These are phyloP conservation scores for Drosophila rufa DNA, from an alignment of 1,140 invertebrate genomes.

Conservation along the genomic window DNA sequence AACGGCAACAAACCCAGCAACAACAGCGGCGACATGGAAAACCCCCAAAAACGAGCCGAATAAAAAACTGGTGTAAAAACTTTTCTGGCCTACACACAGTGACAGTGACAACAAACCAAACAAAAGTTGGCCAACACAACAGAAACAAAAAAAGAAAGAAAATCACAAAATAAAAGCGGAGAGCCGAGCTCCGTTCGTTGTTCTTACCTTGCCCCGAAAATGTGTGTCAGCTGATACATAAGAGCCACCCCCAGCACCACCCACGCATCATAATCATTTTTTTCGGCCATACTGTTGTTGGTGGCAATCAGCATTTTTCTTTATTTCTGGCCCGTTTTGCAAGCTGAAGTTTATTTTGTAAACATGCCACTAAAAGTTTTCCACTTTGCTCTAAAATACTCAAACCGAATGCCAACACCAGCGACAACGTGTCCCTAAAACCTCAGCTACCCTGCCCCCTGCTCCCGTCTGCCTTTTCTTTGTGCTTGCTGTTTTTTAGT, in stretches of 20 bases:
- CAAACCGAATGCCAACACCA: slow-evolving; percentile 82
- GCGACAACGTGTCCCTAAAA: slow-evolving; percentile 61
- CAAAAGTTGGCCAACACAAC: slow-evolving; percentile 63
- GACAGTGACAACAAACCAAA: slow-evolving; percentile 79
- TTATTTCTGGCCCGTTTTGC: slow-evolving; percentile 71
- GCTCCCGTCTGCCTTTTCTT: neutral
- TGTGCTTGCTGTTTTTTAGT: slow-evolving; percentile 71
- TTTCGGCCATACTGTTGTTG: slow-evolving; percentile 46
- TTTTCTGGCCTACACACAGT: slow-evolving; percentile 58
- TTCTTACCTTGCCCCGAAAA: slow-evolving; percentile 72
- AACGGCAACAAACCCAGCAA: slow-evolving; percentile 5
- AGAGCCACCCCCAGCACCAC: slow-evolving; percentile 29
- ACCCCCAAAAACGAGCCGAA: slow-evolving; percentile 22
- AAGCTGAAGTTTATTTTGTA: slow-evolving; percentile 82
- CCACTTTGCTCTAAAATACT: slow-evolving; percentile 83
- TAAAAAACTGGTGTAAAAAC: slow-evolving; percentile 40
- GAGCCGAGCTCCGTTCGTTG: slow-evolving; percentile 35
- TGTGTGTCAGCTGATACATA: slow-evolving; percentile 68
- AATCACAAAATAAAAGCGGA: slow-evolving; percentile 19
- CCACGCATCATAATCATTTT: slow-evolving; percentile 72
- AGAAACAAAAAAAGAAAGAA: slow-evolving; percentile 3
- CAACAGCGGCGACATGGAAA: slow-evolving; percentile 39
- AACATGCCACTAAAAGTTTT: slow-evolving; percentile 84
- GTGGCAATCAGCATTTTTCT: slow-evolving; percentile 74
- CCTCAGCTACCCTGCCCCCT: neutral